phyloP scores from a whole-genome alignment of 1,140 invertebrate species.

The Meloidogyne floridensis region DNA sequence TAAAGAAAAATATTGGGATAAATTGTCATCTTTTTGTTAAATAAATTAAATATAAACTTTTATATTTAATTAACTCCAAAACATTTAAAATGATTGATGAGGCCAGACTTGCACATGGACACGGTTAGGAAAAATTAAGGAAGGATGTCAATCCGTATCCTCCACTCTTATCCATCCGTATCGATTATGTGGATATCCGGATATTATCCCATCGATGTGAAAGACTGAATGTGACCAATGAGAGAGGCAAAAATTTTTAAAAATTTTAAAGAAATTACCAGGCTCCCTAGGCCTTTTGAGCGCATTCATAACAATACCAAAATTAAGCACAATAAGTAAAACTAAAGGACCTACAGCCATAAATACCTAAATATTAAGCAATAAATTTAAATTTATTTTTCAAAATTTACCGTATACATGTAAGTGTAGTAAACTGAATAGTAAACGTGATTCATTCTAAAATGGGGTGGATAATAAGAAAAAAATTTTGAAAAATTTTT shows the following conservation, averaged over 20 bases:
- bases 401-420: conserved; percentile 39
- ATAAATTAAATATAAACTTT: background rate
- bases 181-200: too few species aligned
- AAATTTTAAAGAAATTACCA: conserved; percentile 3
- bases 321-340: conserved; percentile 61
- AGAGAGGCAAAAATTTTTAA: too few species aligned
- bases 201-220: too few species aligned
- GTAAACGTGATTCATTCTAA: conserved; percentile 55
- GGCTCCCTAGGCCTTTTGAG: conserved; percentile 34
- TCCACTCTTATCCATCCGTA: too few species aligned
- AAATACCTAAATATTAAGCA: conserved; percentile 53
- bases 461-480: background rate
- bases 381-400: background rate
- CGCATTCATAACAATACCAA: conserved; percentile 62
- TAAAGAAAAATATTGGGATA: background rate
- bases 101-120: too few species aligned
- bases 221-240: too few species aligned
- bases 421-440: conserved; percentile 65
- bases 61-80: background rate
- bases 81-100: background rate
- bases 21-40: conserved; percentile 14
- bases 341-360: conserved; percentile 64
- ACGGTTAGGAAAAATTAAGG: background rate
- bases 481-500: too few species aligned
- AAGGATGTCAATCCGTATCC: too few species aligned